A percentile compares a stretch with the other conserved stretches of the same genome.
Conservation (phyloP, 1,140 invertebrate species). For the Catajapyx aquilonaris region DNA sequence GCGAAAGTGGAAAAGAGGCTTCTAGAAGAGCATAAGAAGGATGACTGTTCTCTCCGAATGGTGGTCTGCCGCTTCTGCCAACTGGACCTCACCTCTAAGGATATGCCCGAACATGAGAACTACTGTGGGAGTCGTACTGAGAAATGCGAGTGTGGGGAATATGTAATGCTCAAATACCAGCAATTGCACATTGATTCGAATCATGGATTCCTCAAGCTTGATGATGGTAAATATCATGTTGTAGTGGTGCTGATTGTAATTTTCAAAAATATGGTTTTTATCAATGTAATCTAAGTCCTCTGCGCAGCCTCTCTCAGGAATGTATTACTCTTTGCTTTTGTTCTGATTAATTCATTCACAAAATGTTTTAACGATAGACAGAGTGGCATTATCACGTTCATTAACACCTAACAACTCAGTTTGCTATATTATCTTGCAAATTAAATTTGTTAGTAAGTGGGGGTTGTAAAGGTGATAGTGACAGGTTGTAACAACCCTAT, state of each 20-base stretch:
- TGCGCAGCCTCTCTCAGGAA: not conserved
- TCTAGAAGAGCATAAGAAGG: constrained; percentile 21
- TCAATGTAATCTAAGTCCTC: not conserved
- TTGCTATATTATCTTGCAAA: no score
- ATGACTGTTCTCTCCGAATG: constrained; percentile 17
- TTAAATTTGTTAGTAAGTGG: no score
- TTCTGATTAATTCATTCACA: not conserved
- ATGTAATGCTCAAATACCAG: constrained; percentile 40
- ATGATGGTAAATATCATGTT: constrained; percentile 29
- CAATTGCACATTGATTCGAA: constrained; percentile 35
- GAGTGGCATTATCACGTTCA: not conserved
- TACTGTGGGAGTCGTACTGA: constrained; percentile 45
- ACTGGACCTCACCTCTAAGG: constrained; percentile 31
- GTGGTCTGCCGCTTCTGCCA: constrained; percentile 35
- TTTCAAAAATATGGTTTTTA: no score
- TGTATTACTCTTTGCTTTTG: not conserved
- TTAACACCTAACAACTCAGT: not conserved
- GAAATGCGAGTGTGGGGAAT: constrained; percentile 37
- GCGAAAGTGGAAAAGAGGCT: constrained; percentile 19
- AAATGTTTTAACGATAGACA: not conserved
- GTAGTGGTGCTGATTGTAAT: no score
- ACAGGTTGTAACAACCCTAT: constrained; percentile 39
- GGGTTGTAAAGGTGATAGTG: constrained; percentile 34
- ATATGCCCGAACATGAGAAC: constrained; percentile 32
- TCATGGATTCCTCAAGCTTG: constrained; percentile 31